Evolutionary conservation across 1,140 invertebrate genomes (phyloP).

Genomic region (Pinna nobilis): DNA sequence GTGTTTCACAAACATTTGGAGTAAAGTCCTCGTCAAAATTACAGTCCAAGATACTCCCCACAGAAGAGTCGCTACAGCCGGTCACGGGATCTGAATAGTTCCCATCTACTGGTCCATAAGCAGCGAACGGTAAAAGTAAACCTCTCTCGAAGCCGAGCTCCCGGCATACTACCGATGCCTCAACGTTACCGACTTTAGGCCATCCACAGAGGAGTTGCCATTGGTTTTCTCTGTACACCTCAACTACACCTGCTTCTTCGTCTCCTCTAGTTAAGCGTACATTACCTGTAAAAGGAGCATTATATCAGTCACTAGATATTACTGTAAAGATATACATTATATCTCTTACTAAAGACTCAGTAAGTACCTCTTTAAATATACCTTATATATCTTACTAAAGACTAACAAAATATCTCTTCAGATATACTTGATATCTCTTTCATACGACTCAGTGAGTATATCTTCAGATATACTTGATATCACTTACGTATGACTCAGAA

Average conservation of each 20-base stretch:
- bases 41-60: constrained; percentile 6
- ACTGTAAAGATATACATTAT: too few species aligned
- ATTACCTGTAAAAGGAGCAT: too few species aligned
- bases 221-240: constrained; percentile 6
- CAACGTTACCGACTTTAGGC: constrained; percentile 79
- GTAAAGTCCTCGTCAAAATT: constrained; percentile 11
- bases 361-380: too few species aligned
- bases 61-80: background rate
- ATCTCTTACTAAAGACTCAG: too few species aligned
- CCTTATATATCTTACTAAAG: too few species aligned
- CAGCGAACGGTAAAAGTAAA: constrained; percentile 24
- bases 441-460: too few species aligned
- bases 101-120: constrained; percentile 17
- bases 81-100: constrained; percentile 15
- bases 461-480: too few species aligned
- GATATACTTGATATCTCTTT: too few species aligned
- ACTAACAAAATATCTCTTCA: too few species aligned
- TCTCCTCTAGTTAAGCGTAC: too few species aligned
- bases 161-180: constrained; percentile 83
- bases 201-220: constrained; percentile 86
- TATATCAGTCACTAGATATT: too few species aligned
- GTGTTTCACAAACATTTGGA: constrained; percentile 22
- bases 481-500: too few species aligned
- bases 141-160: constrained; percentile 78
- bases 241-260: constrained; percentile 2